Evolutionary conservation across 2,888 invertebrate genomes (phyloP), one percentile per base, ranked within the genome.

Genomic region (Phorcus lineatus): DNA sequence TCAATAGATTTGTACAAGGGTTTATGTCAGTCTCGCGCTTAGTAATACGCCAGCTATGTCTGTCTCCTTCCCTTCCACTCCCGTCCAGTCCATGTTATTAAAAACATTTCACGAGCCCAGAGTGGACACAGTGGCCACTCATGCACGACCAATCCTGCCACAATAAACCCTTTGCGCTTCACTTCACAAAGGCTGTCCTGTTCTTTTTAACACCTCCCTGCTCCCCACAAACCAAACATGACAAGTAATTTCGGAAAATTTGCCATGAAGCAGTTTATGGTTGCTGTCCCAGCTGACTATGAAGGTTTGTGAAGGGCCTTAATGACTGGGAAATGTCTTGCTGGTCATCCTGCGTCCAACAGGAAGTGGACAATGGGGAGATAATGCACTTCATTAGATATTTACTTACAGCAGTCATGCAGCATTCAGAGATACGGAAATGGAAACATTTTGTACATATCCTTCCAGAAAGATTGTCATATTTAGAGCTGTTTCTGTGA

Each of bases 141-240:
- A 70, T 31, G 70, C 70, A 40, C 40, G 70, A 70, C 40, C 70
- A 24, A 70, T 70, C 28, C 19, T n/a, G 36, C 70, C 17, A 70
- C 70, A 70, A 70, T 70, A 70, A 40, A 31, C 40, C 70, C n/a
- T 70, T 70, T 17, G 19, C 19, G 40, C 70, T 36, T 17, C 31
- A 19, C 40, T 4, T 19, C 31, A 70, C 70, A 70, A 70, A 70
- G 70, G 70, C 36, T 70, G 70, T 70, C 70, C 70, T 36, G 70
- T 70, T 70, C 70, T 70, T 70, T 70, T 70, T 36, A 70, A 40
- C 70, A 70, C 70, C 70, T 70, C 70, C 17, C 17, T 70, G n/a
- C 36, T 19, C n/a, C 70, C n/a, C 70, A 70, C 70, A 70, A 70
- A 70, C 70, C 28, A 36, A 70, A 70, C 17, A 31, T 70, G 31